Percentiles rank a stretch among this genome's conserved stretches.
Conservation (phyloP, 1,140 invertebrate genomes). For the Formica selysi region DNA sequence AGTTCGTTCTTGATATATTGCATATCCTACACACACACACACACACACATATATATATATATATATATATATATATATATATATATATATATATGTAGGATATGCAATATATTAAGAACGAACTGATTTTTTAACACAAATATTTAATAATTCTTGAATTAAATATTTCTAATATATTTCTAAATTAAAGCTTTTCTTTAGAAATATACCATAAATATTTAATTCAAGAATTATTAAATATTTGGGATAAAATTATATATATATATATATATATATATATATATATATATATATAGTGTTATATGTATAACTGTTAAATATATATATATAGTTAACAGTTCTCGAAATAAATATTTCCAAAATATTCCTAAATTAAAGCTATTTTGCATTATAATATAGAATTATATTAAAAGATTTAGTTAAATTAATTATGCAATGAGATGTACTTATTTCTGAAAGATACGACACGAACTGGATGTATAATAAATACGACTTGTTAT, state of each 20-base stretch:
- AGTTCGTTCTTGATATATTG: background rate
- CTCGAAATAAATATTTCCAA: background rate
- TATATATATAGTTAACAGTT: background rate
- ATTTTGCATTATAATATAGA: background rate
- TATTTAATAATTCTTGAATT: too few species aligned
- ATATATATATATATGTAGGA: too few species aligned
- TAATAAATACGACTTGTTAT: constrained; percentile 13
- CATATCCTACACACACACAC: background rate
- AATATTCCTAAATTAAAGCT: background rate
- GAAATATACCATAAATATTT: too few species aligned
- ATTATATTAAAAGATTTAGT: background rate
- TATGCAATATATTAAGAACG: too few species aligned
- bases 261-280: too few species aligned
- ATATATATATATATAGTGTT: too few species aligned
- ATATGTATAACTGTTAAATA: background rate
- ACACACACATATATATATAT: background rate
- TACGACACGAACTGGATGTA: background rate
- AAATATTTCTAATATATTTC: too few species aligned
- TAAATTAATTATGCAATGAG: background rate
- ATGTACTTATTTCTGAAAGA: background rate
- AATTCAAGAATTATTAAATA: too few species aligned
- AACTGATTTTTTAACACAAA: too few species aligned
- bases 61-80: too few species aligned
- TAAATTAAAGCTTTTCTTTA: too few species aligned
- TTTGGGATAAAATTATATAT: too few species aligned